Conservation (phyloP, 2,888 invertebrate species). For the Tetranychus truncatus region DNA sequence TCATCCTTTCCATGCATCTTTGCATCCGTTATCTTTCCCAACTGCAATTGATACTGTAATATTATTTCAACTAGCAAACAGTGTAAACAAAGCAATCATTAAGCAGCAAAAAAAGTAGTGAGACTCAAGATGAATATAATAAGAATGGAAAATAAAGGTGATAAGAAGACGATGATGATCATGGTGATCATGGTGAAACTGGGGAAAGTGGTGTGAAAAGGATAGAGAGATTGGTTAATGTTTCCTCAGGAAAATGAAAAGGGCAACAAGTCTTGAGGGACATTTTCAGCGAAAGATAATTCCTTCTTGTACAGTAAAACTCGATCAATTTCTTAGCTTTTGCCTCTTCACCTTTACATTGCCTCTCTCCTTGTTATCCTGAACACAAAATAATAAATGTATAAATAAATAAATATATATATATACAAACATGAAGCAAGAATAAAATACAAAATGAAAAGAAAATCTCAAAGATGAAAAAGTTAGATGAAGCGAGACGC, state of each 20-base stretch:
- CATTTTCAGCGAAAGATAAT: neutral
- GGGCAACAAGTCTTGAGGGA: neutral
- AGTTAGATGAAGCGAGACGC: neutral
- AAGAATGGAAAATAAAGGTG: neutral
- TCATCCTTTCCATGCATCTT: neutral
- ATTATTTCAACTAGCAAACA: neutral
- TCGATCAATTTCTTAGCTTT: neutral
- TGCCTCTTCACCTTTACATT: neutral
- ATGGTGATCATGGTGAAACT: no score
- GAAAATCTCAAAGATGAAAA: neutral
- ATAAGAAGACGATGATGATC: neutral
- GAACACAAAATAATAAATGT: neutral
- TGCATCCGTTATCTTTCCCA: neutral
- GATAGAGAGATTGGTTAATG: no score
- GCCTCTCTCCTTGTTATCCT: neutral
- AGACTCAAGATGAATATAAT: neutral
- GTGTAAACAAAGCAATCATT: neutral
- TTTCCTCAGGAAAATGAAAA: neutral
- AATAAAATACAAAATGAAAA: neutral
- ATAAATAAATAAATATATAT: constrained; percentile 2
- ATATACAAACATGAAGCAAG: constrained; percentile 7
- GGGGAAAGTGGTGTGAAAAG: no score
- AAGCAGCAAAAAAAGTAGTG: neutral
- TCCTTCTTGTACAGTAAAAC: neutral
- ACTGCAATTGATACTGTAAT: neutral